phyloP scores from a whole-genome alignment of 2,113 vertebrate genomes.

The Thamnophis sirtalis region DNA sequence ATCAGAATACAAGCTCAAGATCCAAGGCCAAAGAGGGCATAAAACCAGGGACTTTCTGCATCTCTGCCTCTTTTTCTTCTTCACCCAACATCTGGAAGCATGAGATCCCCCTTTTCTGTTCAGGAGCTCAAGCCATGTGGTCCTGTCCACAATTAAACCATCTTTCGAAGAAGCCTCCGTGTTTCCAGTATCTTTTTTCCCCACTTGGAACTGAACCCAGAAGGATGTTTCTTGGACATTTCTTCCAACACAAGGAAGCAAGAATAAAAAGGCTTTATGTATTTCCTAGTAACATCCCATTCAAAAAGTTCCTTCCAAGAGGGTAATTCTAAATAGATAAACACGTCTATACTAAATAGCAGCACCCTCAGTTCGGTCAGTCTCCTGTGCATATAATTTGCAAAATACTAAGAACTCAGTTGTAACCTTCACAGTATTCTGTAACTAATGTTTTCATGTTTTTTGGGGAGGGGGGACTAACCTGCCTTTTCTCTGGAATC shows the following conservation, averaged over 20 bases:
- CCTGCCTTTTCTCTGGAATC: neutral
- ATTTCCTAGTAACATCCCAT: neutral
- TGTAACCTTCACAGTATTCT: neutral
- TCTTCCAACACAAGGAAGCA: neutral
- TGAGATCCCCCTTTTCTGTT: too few species aligned
- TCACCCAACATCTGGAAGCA: too few species aligned
- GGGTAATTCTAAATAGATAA: neutral
- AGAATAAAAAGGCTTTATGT: neutral
- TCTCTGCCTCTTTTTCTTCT: too few species aligned
- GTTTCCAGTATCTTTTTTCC: too few species aligned
- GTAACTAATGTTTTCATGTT: neutral
- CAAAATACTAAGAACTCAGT: neutral
- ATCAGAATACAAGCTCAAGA: too few species aligned
- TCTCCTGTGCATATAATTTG: neutral
- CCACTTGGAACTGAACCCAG: too few species aligned
- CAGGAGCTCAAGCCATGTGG: too few species aligned
- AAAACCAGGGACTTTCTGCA: too few species aligned
- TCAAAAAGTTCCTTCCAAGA: neutral
- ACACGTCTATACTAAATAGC: neutral
- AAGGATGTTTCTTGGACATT: too few species aligned
- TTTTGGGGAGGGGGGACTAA: neutral
- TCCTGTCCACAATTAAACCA: too few species aligned
- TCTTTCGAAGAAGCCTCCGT: too few species aligned
- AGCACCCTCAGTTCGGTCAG: neutral
- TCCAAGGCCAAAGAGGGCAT: too few species aligned